Base-by-base conservation (phyloP, 1,140 invertebrate species). In the Drosophila dunni region DNA sequence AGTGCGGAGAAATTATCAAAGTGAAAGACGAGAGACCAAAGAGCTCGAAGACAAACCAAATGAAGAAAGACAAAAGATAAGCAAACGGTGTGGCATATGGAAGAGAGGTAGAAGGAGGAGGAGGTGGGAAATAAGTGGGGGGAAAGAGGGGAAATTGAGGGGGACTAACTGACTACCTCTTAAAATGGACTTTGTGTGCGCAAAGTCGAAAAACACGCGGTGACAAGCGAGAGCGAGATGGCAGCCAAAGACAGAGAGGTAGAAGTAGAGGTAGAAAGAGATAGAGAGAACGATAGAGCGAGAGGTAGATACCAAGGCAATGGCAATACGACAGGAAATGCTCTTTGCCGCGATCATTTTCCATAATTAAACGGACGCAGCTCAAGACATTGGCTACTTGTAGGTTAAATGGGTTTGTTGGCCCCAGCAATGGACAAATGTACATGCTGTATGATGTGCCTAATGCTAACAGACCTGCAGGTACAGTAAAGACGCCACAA, bases 331-430 rank as follows among this genome's bases (percentile, higher is more conserved):
- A 88, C 82, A 86, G 82, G 82, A 86, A 86, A 86, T 88, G 68
- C 83, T 86, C 82, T 86, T 80, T 61, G 76, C 56, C 82, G 68
- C 78, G 79, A 86, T 86, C 75, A 88, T 88, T 86, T 79, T 86
- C 82, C 82, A 86, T 86, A 86, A 86, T 86, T 82, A 86, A 88
- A 79, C 79, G 75, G 67, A 79, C 73, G 70, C 81, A 72, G 53
- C 62, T 48, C 34, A 66, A 86, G 82, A 76, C 83, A 86, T 88
- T 88, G 79, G 79, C 68, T 65, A 86, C 61, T 86, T 86, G 82
- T 86, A 85, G 82, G 82, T 86, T 86, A 86, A 88, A 76, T 88
- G 82, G 72, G 83, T 86, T 86, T 86, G 79, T 86, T 86, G 83
- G 75, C 79, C 83, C 67, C 79, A 44, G 24, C 75, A 61, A 57